These are phyloP conservation scores for Epinephelus moara DNA, from an alignment of 2,113 vertebrate species.

Conservation along the genomic window DNA sequence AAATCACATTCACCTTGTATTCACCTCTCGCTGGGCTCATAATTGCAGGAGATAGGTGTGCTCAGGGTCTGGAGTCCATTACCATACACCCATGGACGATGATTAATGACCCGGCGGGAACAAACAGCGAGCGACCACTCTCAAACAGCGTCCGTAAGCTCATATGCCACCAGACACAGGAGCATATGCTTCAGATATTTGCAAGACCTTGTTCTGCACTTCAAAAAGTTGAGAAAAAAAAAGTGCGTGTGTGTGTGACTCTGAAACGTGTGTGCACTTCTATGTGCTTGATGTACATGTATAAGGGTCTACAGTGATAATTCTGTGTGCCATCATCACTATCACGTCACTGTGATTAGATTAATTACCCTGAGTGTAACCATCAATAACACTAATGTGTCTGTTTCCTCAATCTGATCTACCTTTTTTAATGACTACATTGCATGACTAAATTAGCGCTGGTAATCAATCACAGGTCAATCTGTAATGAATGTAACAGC, in stretches of 20 bases:
- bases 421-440: slow-evolving; percentile 51
- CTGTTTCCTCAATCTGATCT: slow-evolving; percentile 51
- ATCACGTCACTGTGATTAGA: slow-evolving; percentile 35
- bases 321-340: slow-evolving; percentile 30
- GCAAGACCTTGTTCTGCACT: slow-evolving; percentile 43
- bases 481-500: slow-evolving; percentile 24
- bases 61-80: slow-evolving; percentile 78
- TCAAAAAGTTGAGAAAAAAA: slow-evolving; percentile 31
- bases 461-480: slow-evolving; percentile 49
- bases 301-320: slow-evolving; percentile 6
- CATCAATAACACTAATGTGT: slow-evolving; percentile 59
- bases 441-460: slow-evolving; percentile 51
- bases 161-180: slow-evolving; percentile 37
- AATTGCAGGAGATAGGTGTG: slow-evolving; percentile 80
- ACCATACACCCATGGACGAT: slow-evolving; percentile 73
- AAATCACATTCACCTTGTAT: slow-evolving; percentile 82
- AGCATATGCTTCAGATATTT: slow-evolving; percentile 20
- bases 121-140: slow-evolving; percentile 65
- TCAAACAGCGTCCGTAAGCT: slow-evolving; percentile 58
- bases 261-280: background rate
- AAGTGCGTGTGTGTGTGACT: background rate
- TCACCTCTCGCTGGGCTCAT: slow-evolving; percentile 80
- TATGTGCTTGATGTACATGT: slow-evolving; percentile 6
- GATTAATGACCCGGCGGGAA: slow-evolving; percentile 82
- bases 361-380: slow-evolving; percentile 29